phyloP scores from a whole-genome alignment of 2,888 invertebrate genomes.

The Eupithecia inturbata region DNA sequence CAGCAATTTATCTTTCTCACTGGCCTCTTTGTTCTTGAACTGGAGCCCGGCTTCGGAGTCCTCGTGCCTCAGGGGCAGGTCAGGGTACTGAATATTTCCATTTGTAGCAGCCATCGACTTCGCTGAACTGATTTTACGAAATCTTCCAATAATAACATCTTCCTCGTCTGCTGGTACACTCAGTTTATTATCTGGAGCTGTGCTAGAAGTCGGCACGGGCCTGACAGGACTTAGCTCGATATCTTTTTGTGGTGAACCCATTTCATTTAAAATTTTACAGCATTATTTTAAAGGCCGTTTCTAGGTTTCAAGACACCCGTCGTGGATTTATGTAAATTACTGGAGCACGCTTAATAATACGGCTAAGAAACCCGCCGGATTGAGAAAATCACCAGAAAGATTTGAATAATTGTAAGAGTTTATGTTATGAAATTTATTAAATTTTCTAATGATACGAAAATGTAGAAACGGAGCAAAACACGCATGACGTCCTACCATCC shows the following conservation, averaged over 20 bases:
- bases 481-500: not conserved
- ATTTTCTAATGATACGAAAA: conserved; percentile 10
- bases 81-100: conserved; percentile 78
- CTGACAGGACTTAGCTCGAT: conserved; percentile 76
- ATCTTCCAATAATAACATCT: conserved; percentile 80
- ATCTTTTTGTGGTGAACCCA: conserved; percentile 72
- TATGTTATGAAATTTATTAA: conserved; percentile 27
- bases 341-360: not conserved
- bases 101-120: conserved; percentile 83
- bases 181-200: conserved; percentile 52
- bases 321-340: conserved; percentile 19
- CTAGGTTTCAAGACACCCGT: conserved; percentile 18
- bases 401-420: conserved; percentile 13
- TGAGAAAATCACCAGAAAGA: not conserved
- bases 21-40: conserved; percentile 61
- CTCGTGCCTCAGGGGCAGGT: conserved; percentile 60
- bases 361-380: not conserved
- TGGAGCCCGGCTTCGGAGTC: conserved; percentile 73
- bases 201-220: conserved; percentile 52
- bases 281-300: conserved; percentile 34
- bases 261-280: conserved; percentile 46
- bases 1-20: conserved; percentile 67
- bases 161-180: conserved; percentile 70
- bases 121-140: conserved; percentile 81
- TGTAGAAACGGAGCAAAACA: not conserved